Evolutionary conservation across 1,140 invertebrate genomes (phyloP).

Genomic region (Maconellicoccus hirsutus): DNA sequence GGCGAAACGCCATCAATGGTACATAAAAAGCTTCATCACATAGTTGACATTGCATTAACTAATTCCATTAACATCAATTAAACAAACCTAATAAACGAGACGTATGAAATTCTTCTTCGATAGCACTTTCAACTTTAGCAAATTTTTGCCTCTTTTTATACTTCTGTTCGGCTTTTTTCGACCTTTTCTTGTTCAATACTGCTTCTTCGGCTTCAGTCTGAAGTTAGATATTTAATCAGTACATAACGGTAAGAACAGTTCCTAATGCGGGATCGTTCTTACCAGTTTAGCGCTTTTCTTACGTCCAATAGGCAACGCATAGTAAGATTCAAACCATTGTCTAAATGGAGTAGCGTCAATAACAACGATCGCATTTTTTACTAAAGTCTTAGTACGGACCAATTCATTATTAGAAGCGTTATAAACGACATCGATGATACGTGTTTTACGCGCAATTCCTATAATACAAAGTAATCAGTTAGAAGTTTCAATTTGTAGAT

Average conservation of each 20-base stretch:
- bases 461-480: no score
- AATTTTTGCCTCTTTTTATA: constrained; percentile 83
- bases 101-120: constrained; percentile 95
- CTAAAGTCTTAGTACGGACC: constrained; percentile 97
- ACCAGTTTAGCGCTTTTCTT: constrained; percentile 95
- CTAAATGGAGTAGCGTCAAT: constrained; percentile 97
- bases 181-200: constrained; percentile 83
- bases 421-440: constrained; percentile 99
- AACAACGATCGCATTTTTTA: constrained; percentile 95
- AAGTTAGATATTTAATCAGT: constrained; percentile 27
- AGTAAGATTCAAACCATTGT: constrained; percentile 98
- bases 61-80: background rate
- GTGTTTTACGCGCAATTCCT: constrained; percentile 80
- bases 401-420: constrained; percentile 98
- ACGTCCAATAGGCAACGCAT: constrained; percentile 82
- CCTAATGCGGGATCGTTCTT: no score
- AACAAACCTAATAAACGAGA: constrained; percentile 48
- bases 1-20: constrained; percentile 21
- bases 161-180: constrained; percentile 86
- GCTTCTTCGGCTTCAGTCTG: constrained; percentile 90
- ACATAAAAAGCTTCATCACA: constrained; percentile 19
- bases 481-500: no score
- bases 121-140: constrained; percentile 79
- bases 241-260: no score
- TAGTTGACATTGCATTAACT: no score